Base-by-base conservation (phyloP, 2,888 invertebrate species). In the Eilema sororculum region DNA sequence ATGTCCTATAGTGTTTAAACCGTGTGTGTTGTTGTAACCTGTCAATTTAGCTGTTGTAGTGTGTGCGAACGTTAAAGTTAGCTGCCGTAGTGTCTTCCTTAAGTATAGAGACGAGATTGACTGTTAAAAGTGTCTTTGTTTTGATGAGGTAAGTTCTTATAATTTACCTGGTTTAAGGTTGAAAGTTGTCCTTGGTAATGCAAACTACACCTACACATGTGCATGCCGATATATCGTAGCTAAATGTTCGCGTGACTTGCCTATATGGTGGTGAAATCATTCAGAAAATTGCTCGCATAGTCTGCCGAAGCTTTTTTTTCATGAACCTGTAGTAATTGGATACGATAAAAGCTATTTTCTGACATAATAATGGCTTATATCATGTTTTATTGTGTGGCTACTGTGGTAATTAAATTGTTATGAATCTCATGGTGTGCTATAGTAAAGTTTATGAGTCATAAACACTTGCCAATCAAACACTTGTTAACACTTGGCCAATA, bases 111-210 rank as follows among this genome's bases (percentile, higher is more conserved):
- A 86, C 86, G 83, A 81, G 83, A 83, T 87, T 79, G 79, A 80
- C 77, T 78, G 77, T 73, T 73, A 24, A 73, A 74, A 73, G 75
- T 78, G 76, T 72, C 78, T 88, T 91, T 93, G 91, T 94, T 93
- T 91, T 91, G 90, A 90, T 90, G 86, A 93, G 94, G 94, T 94
- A 87, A 93, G 94, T 93, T 81, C 77, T 69, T 81, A 81, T 77
- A 93, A 93, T 93, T 69, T 81, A 81, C 77, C 84, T 74, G 79
- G 85, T 82, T 85, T 89, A 91, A 93, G 92, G 92, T 90, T 89
- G 89, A 74, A 87, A 87, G 79, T 89, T 90, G 89, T 82, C 92
- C 93, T 93, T 92, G 91, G 81, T 79, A 83, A 86, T 87, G 86
- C 86, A 86, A 87, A 81, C 85, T 79, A 75, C 78, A 80, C 79